Evolutionary conservation across 2,113 vertebrate genomes (phyloP), one percentile per base, ranked within the genome.

Genomic region (Caretta caretta): DNA sequence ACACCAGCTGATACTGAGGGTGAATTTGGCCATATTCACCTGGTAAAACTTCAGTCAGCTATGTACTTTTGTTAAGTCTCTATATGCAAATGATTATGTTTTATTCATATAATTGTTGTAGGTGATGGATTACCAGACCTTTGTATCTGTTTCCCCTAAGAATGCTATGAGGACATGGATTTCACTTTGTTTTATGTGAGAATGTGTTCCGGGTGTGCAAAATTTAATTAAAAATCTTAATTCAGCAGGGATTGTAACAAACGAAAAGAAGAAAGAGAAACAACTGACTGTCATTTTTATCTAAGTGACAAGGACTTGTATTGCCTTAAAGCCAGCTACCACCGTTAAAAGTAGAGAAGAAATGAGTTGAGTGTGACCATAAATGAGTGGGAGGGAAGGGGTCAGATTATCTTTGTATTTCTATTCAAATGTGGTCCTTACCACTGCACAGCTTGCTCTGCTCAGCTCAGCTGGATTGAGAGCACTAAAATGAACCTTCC

Each of bases 151-250:
- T 93, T 88, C 22, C 59, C n/a, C n/a, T 46, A 38, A 25, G 38
- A 78, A 24, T 78, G 24, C 22, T 56, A 62, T 3, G 6, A 83
- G 3, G 84, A 4, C 80, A 25, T 0, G 86, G 54, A 94, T 92
- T 76, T 86, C 3, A 57, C 29, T 90, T 93, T 80, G 3, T 89
- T 95, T 85, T 84, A 91, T 80, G 80, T 5, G 20, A 84, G 48
- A 76, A 83, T 83, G 79, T 80, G 83, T 90, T 90, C 86, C 49
- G 86, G 51, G 20, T 38, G 5, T 38, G 31, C 4, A 86, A 90
- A 95, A 91, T 83, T 51, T 42, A 76, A 86, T 82, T 92, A 48
- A 94, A 86, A 5, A 24, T 88, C 69, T 82, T 95, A 89, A 86
- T 89, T 81, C 2, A 42, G 25, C 27, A 78, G 9, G 5, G 82